Evolutionary conservation across 2,113 vertebrate species (phyloP).

Genomic region (Alectura lathami): DNA sequence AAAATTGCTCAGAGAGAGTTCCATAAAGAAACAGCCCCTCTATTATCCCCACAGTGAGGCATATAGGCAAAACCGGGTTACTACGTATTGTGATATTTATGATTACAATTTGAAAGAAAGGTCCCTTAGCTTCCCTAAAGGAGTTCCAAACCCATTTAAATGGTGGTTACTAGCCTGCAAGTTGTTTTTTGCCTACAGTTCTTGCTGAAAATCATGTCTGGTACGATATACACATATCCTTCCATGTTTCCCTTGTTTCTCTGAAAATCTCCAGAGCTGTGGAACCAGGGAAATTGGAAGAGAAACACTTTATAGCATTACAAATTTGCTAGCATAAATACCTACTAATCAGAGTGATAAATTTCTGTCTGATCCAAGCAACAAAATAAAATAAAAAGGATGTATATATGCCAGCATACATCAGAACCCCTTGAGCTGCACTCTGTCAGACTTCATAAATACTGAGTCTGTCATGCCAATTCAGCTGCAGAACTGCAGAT

Average conservation of each 20-base stretch:
- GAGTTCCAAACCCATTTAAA: background rate
- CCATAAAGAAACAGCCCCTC: background rate
- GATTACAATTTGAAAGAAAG: background rate
- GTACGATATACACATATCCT: background rate
- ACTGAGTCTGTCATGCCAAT: conserved; percentile 19
- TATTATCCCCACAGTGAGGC: background rate
- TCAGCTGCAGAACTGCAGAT: background rate
- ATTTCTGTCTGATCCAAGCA: conserved; percentile 56
- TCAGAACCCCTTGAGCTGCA: conserved; percentile 20
- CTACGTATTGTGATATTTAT: background rate
- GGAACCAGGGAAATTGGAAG: background rate
- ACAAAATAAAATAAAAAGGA: conserved; percentile 57
- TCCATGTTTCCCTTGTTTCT: background rate
- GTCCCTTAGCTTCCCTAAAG: background rate
- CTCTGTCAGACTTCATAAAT: conserved; percentile 45
- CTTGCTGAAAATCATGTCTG: background rate
- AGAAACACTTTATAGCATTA: conserved; percentile 52
- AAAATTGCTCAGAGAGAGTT: background rate
- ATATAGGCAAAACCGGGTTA: background rate
- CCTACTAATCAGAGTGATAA: conserved; percentile 62
- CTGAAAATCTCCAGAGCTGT: conserved; percentile 15
- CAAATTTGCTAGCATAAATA: conserved; percentile 65
- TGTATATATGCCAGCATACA: conserved; percentile 11
- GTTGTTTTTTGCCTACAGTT: background rate
- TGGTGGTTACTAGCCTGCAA: background rate